Percentiles rank a stretch among this genome's conserved stretches.
Conservation (phyloP, 2,888 invertebrate species). For the Halocaridina rubra region DNA sequence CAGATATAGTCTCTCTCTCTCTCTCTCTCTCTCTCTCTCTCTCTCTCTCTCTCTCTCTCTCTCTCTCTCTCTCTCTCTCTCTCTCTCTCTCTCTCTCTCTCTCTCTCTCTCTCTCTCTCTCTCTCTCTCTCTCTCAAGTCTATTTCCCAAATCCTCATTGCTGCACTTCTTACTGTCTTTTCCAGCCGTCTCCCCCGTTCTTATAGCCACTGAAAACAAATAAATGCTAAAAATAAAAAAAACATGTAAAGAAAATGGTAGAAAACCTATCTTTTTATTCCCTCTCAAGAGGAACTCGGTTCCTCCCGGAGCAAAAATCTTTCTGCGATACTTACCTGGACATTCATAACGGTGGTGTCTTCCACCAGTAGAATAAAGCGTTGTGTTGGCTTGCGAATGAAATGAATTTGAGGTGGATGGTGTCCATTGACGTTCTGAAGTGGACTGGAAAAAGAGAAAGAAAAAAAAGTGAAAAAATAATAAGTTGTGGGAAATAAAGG, state of each 20-base stretch:
- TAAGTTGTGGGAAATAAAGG: too few relatives aligned
- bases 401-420: conserved; percentile 33
- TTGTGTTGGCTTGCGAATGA: conserved; percentile 40
- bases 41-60: conserved; percentile 24
- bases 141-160: too few relatives aligned
- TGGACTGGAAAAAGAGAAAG: background rate
- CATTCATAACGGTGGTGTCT: conserved; percentile 59
- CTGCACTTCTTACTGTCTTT: too few relatives aligned
- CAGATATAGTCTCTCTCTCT: conserved; percentile 32
- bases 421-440: too few relatives aligned
- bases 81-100: conserved; percentile 18
- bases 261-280: background rate
- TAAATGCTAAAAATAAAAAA: too few relatives aligned
- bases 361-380: conserved; percentile 58
- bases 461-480: background rate
- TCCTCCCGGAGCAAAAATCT: too few relatives aligned
- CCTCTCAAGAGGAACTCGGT: background rate
- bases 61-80: conserved; percentile 21
- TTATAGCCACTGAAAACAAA: too few relatives aligned
- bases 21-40: conserved; percentile 35
- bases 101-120: background rate
- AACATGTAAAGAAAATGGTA: background rate
- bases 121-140: too few relatives aligned
- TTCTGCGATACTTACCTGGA: conserved; percentile 46
- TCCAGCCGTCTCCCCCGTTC: too few relatives aligned